Evolutionary conservation across 1,140 invertebrate genomes (phyloP).

Genomic region (Scaptomyza pallida): DNA sequence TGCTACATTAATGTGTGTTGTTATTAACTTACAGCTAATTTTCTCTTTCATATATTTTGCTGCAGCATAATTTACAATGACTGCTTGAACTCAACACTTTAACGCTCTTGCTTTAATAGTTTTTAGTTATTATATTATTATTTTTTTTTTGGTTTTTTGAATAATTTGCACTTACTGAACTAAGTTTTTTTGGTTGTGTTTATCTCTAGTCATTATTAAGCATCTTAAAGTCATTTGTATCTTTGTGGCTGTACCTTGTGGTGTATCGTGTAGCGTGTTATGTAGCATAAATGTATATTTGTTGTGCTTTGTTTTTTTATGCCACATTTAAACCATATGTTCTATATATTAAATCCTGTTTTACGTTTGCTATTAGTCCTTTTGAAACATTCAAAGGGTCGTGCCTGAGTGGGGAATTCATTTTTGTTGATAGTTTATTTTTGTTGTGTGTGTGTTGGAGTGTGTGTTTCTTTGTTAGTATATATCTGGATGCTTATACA

Average conservation of each 20-base stretch:
- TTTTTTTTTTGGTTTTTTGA: conserved; percentile 42
- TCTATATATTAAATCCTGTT: conserved; percentile 25
- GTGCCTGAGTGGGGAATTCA: conserved; percentile 59
- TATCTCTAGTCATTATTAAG: conserved; percentile 23
- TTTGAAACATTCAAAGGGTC: conserved; percentile 62
- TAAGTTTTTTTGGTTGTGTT: conserved; percentile 18
- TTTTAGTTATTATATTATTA: conserved; percentile 23
- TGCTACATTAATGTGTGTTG: conserved; percentile 63
- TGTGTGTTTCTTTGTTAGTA: conserved; percentile 14
- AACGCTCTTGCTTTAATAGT: neutral
- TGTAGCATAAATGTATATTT: too few relatives aligned
- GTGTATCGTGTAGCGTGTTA: conserved; percentile 63
- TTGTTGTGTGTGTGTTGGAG: conserved; percentile 1
- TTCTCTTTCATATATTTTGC: conserved; percentile 43
- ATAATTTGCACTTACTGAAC: conserved; percentile 46
- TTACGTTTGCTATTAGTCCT: conserved; percentile 55
- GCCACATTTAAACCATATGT: conserved; percentile 24
- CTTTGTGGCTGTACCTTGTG: conserved; percentile 54
- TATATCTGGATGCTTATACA: neutral
- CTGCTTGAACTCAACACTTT: neutral
- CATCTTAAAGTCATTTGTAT: conserved; percentile 59
- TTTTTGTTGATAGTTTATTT: conserved; percentile 28
- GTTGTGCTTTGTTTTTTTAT: neutral
- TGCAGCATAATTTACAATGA: conserved; percentile 45
- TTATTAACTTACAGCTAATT: conserved; percentile 13